These are phyloP conservation scores for Dichetophora obliterata DNA, from an alignment of 2,888 invertebrate species.

Conservation along the genomic window DNA sequence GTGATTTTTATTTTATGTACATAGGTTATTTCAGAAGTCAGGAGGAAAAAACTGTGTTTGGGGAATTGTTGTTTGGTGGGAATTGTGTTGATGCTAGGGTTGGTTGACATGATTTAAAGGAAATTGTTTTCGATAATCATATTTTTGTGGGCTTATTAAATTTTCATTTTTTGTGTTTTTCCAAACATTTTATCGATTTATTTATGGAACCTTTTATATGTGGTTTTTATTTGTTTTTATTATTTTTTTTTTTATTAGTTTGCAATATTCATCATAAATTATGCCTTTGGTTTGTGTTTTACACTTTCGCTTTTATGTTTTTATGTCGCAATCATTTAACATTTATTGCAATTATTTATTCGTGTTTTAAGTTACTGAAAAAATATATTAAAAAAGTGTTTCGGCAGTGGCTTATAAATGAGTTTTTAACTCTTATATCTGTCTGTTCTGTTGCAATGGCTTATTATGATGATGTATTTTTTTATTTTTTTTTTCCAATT, in stretches of 20 bases:
- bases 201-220: not conserved
- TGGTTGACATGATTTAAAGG: no score
- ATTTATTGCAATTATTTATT: conserved; percentile 49
- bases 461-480: no score
- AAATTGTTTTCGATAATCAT: no score
- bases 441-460: no score
- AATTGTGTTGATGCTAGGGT: no score
- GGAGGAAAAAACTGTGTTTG: not conserved
- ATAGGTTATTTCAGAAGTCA: no score
- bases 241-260: not conserved
- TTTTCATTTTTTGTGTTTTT: no score
- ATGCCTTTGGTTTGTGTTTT: not conserved
- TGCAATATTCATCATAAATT: not conserved
- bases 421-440: no score
- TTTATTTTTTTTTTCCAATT: no score
- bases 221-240: not conserved
- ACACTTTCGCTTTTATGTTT: not conserved
- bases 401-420: no score
- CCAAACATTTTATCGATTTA: not conserved
- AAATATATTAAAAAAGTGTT: conserved; percentile 14
- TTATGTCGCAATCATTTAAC: not conserved
- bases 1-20: not conserved
- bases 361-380: conserved; percentile 49
- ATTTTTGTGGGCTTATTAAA: no score
- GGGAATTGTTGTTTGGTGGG: no score